These are phyloP conservation scores for Andinoacara biseriatus DNA, from an alignment of 2,113 vertebrate genomes.

Conservation along the genomic window DNA sequence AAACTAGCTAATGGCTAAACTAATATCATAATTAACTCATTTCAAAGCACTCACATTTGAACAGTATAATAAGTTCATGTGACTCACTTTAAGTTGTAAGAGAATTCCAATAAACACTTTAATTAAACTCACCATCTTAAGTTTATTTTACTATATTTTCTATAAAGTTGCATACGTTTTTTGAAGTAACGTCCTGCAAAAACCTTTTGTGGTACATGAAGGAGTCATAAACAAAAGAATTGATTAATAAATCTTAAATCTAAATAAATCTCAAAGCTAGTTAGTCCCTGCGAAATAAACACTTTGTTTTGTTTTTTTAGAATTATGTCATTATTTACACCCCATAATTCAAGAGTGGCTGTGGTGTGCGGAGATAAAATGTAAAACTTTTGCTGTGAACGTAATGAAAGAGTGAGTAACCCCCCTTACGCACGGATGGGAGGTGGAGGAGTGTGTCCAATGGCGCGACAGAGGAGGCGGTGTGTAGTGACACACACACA, in stretches of 20 bases:
- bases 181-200: background rate
- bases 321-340: too few species aligned
- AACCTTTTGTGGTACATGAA: background rate
- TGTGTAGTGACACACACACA: constrained; percentile 21
- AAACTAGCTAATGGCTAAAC: too few species aligned
- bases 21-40: too few species aligned
- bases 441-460: constrained; percentile 68
- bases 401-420: background rate
- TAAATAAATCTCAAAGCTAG: too few species aligned
- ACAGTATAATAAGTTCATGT: background rate
- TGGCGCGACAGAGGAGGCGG: constrained; percentile 54
- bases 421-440: constrained; percentile 13
- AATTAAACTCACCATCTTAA: background rate
- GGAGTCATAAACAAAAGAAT: background rate
- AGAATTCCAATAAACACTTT: background rate
- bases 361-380: background rate
- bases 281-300: too few species aligned
- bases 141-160: background rate
- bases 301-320: too few species aligned
- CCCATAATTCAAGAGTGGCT: too few species aligned
- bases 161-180: background rate
- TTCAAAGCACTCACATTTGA: background rate
- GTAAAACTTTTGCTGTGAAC: constrained; percentile 17
- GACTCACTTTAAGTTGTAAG: background rate
- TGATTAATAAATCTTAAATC: too few species aligned